Conservation (phyloP, 2,888 invertebrate species). For the Ormia ochracea region DNA sequence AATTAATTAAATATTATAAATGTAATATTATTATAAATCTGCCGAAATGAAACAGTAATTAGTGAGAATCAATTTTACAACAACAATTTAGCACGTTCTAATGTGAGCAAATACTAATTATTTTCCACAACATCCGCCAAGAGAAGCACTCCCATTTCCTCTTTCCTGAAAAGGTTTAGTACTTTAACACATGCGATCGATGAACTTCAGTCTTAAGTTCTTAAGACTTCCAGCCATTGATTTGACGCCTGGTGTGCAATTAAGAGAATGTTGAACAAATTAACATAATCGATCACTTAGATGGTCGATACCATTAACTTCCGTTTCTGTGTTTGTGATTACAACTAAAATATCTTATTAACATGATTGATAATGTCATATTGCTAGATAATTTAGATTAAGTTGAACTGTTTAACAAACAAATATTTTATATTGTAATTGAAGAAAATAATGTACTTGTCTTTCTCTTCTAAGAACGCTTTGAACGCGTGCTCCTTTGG, state of each 20-base stretch:
- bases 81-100: not conserved
- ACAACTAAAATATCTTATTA: constrained; percentile 16
- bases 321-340: constrained; percentile 20
- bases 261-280: constrained; percentile 6
- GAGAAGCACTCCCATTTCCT: constrained; percentile 29
- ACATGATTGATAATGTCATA: constrained; percentile 47
- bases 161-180: not conserved
- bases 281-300: constrained; percentile 26
- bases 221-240: not conserved
- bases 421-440: not conserved
- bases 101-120: not conserved
- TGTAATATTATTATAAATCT: too few relatives aligned
- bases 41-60: too few relatives aligned
- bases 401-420: constrained; percentile 16
- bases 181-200: not conserved
- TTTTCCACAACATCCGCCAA: not conserved
- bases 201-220: not conserved
- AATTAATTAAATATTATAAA: too few relatives aligned
- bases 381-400: constrained; percentile 19
- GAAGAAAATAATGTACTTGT: not conserved
- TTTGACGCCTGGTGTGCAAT: not conserved
- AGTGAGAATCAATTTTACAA: too few relatives aligned
- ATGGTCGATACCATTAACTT: constrained; percentile 9
- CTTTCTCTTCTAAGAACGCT: not conserved
- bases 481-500: constrained; percentile 15